Percentiles rank a stretch among this genome's conserved stretches.
phyloP scores from a whole-genome alignment of 2,113 vertebrate species.

The Laticauda laticaudata region DNA sequence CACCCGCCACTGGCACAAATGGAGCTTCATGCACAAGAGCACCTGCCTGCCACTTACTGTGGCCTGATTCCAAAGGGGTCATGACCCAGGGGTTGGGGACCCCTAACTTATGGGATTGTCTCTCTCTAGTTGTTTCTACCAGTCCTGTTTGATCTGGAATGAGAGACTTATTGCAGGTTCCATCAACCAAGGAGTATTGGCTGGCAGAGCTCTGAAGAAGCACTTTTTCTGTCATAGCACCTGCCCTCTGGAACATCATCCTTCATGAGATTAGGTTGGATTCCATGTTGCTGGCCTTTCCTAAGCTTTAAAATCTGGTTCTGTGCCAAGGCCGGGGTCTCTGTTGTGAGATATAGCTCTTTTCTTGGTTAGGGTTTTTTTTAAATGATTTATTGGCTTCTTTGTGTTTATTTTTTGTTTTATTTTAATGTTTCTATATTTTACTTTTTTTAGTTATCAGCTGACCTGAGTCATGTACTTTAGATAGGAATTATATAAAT shows the following conservation, averaged over 20 bases:
- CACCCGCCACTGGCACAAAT: too few species aligned
- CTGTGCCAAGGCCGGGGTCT: neutral
- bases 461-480: neutral
- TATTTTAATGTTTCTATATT: neutral
- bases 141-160: neutral
- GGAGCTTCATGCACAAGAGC: too few species aligned
- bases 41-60: too few species aligned
- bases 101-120: neutral
- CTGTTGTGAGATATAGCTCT: neutral
- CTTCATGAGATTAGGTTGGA: neutral
- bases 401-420: neutral
- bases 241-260: neutral
- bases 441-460: neutral
- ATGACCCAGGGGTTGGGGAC: neutral
- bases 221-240: neutral
- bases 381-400: neutral
- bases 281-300: neutral
- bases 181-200: neutral
- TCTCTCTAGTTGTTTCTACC: neutral
- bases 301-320: neutral
- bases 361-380: neutral
- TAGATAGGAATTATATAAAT: neutral
- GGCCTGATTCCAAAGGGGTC: too few species aligned
- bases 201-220: neutral
- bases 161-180: neutral